Conservation (phyloP, 2,797 vertebrate genomes). For the Amazona ochrocephala region DNA sequence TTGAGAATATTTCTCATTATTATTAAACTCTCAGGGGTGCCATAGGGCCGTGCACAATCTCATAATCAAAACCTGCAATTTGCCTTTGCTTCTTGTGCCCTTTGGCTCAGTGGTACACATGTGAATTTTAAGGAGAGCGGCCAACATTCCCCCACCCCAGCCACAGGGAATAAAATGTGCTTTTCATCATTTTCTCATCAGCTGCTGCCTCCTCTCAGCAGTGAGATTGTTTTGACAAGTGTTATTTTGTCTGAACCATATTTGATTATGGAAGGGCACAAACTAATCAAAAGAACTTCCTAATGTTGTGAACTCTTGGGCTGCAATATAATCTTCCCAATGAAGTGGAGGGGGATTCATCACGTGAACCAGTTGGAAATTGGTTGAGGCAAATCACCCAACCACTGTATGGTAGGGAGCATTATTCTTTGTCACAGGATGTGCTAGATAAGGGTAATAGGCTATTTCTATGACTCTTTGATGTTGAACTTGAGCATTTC, state of each 20-base stretch:
- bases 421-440: background rate
- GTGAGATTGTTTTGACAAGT: background rate
- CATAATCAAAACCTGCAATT: constrained; percentile 2
- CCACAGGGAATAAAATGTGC: background rate
- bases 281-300: background rate
- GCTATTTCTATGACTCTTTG: background rate
- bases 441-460: background rate
- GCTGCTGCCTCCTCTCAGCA: constrained; percentile 14
- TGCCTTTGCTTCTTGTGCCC: background rate
- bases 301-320: background rate
- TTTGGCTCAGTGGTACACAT: background rate
- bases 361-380: background rate
- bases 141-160: background rate
- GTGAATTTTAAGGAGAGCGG: background rate
- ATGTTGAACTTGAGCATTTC: background rate
- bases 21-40: constrained; percentile 32
- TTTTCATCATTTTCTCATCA: constrained; percentile 20
- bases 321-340: background rate
- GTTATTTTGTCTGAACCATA: background rate
- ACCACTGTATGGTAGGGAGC: background rate
- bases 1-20: constrained; percentile 48
- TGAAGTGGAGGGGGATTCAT: background rate
- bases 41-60: background rate
- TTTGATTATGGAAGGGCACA: background rate
- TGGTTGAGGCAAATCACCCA: background rate